Evolutionary conservation across 2,888 invertebrate species (phyloP), one percentile per base, ranked within the genome.

Genomic region (Vanessa cardui): DNA sequence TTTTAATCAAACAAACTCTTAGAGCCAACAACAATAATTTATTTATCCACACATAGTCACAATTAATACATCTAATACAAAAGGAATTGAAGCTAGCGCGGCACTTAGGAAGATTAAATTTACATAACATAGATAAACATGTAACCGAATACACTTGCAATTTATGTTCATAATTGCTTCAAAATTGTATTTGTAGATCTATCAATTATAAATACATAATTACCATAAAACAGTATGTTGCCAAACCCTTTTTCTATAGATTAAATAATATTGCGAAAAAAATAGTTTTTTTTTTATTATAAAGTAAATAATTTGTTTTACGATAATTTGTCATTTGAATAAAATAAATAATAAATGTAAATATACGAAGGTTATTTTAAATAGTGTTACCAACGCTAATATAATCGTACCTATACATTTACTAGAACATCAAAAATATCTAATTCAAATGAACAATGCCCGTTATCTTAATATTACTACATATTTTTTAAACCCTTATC

Each of bases 11-110:
- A 70, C 71, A 58, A 70, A 56, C 62, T 67, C 20, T 68, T 66
- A 72, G 73, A 74, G 86, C 86, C 90, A 92, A 92, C 92, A 91
- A 92, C 92, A 91, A 90, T 92, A 89, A 85, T 90, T 90, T 91
- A 90, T 73, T 75, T 82, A 77, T 87, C 86, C 88, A 89, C 87
- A 88, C 85, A 83, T 77, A 84, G 76, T 78, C 85, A 86, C 77
- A 72, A 72, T 70, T 64, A 72, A 70, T 73, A 74, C 68, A 65
- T 71, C 62, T 63, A 77, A 80, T 81, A 80, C 76, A 82, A 84
- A 87, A 84, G 77, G 84, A 85, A 83, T 80, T 76, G 77, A 87
- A 88, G 86, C 88, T 88, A 88, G 85, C 86, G 86, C 86, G 88
- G 82, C 83, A 83, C 80, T 80, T 78, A 69, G 72, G 74, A 76